Evolutionary conservation across 2,888 invertebrate genomes (phyloP).

Genomic region (Calameuta filiformis): DNA sequence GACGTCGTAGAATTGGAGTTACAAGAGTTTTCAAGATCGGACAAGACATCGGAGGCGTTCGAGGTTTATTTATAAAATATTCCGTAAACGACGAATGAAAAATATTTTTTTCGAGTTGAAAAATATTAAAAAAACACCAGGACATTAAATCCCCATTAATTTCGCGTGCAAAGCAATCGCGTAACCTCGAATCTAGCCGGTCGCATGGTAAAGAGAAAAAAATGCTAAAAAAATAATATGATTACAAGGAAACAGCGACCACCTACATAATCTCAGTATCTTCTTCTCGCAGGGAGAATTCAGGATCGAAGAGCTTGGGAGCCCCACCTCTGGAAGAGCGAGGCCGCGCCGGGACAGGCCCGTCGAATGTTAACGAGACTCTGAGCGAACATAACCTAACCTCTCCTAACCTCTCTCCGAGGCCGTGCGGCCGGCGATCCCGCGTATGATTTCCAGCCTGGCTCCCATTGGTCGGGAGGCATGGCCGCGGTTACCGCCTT

Average conservation of each 20-base stretch:
- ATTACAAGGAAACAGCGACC: neutral
- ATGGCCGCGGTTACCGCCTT: conserved; percentile 49
- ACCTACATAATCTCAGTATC: conserved; percentile 1
- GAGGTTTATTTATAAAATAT: no score
- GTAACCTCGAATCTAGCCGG: no score
- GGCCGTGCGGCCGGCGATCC: conserved; percentile 53
- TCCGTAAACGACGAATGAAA: no score
- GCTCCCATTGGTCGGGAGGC: conserved; percentile 53
- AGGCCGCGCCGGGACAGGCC: conserved; percentile 56
- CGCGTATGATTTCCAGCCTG: conserved; percentile 61
- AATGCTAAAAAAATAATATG: no score
- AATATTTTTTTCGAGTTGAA: no score
- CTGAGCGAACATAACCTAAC: conserved; percentile 52
- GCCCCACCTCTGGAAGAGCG: conserved; percentile 46
- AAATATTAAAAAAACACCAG: no score
- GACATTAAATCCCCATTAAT: no score
- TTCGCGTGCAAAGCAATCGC: no score
- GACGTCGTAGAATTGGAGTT: no score
- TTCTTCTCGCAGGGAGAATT: neutral
- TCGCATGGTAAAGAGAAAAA: no score
- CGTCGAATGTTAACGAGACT: conserved; percentile 61
- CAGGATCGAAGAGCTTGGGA: conserved; percentile 49
- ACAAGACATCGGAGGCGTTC: no score
- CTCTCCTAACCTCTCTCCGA: conserved; percentile 52
- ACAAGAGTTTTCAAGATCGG: no score